Evolutionary conservation across 1,140 invertebrate genomes (phyloP).

Genomic region (Phenacoccus solenopsis): DNA sequence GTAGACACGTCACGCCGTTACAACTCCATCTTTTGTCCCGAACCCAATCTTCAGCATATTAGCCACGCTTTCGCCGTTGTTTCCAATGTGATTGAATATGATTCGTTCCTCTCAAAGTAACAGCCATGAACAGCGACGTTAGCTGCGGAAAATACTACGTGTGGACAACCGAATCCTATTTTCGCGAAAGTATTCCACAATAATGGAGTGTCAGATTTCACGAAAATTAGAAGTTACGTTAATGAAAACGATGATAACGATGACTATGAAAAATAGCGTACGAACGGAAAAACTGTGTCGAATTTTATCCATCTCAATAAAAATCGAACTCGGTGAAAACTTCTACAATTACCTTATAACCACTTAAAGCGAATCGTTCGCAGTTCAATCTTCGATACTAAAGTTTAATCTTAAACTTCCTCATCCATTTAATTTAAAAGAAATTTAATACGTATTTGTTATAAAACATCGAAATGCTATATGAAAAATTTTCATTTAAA

Average conservation of each 20-base stretch:
- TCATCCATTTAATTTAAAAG: no score
- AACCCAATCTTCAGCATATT: slow-evolving; percentile 5
- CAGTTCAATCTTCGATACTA: no score
- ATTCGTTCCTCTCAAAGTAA: slow-evolving; percentile 11
- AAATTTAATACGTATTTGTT: no score
- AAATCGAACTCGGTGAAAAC: no score
- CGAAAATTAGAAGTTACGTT: not conserved
- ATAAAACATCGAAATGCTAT: no score
- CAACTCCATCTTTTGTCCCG: slow-evolving; percentile 12
- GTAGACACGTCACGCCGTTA: slow-evolving; percentile 10
- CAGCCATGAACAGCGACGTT: not conserved
- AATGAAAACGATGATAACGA: not conserved
- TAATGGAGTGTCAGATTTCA: not conserved
- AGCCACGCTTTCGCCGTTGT: slow-evolving; percentile 1
- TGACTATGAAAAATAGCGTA: not conserved
- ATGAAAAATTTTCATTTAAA: no score
- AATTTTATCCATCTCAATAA: no score
- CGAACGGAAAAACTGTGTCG: slow-evolving; percentile 1
- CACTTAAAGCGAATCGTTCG: no score
- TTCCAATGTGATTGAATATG: slow-evolving; percentile 6
- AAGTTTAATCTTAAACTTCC: no score
- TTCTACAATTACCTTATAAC: no score
- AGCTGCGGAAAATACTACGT: not conserved
- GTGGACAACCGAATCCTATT: slow-evolving; percentile 8
- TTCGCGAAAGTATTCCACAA: not conserved